Conservation (phyloP, 2,113 vertebrate genomes). For the Athene noctua region DNA sequence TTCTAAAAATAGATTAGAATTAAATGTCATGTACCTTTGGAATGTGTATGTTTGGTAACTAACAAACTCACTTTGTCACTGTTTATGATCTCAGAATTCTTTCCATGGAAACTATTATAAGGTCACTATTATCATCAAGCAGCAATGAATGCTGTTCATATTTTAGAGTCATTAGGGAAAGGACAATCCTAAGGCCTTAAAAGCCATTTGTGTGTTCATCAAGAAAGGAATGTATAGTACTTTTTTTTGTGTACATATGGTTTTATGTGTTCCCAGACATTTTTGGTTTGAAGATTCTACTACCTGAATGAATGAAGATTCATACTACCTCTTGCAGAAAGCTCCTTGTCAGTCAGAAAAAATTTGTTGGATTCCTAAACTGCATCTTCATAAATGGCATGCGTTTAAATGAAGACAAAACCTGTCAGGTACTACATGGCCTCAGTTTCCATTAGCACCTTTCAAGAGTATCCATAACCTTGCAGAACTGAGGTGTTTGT, state of each 20-base stretch:
- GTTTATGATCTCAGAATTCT: slow-evolving; percentile 78
- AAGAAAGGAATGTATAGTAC: background rate
- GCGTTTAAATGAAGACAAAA: background rate
- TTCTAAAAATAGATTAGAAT: slow-evolving; percentile 75
- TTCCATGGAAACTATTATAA: slow-evolving; percentile 76
- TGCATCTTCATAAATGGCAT: background rate
- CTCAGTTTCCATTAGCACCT: background rate
- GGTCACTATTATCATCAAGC: slow-evolving; percentile 61
- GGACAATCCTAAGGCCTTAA: background rate
- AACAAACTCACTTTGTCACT: slow-evolving; percentile 76
- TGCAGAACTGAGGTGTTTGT: background rate
- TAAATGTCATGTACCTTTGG: slow-evolving; percentile 79
- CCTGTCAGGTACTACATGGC: background rate
- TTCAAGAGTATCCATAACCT: background rate
- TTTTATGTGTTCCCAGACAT: background rate
- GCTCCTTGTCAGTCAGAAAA: background rate
- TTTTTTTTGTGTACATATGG: background rate
- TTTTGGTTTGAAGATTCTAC: background rate
- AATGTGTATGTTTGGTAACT: slow-evolving; percentile 76
- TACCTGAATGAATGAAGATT: background rate
- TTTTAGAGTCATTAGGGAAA: slow-evolving; percentile 48
- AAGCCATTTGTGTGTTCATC: background rate
- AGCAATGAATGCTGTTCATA: slow-evolving; percentile 55
- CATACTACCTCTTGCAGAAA: background rate
- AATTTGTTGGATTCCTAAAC: background rate